Evolutionary conservation across 2,888 invertebrate species (phyloP), one percentile per base, ranked within the genome.

Genomic region (Cosmopolites sordidus): DNA sequence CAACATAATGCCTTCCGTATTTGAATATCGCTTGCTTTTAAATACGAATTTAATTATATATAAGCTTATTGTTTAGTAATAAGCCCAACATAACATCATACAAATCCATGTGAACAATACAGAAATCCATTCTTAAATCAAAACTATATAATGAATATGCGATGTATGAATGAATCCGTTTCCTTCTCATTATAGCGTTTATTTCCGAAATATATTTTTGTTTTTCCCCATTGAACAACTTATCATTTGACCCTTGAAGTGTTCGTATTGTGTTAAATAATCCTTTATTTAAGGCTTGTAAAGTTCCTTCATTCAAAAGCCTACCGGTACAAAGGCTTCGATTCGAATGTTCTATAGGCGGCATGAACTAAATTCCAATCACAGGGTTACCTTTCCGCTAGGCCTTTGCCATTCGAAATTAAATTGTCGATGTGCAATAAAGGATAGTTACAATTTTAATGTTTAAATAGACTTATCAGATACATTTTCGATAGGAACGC

Each of bases 231-330:
- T 33, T n/a, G 27, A 27, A 27, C 6, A 27, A 5, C 33, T 33
- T 33, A 33, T 33, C 33, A 33, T 33, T 33, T 33, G 33, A 33
- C 48, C 52, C 42, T 47, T 39, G 22, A 11, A 22, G 47, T 40
- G 16, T 48, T 29, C 29, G 39, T 29, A 52, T 52, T 52, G 52
- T 47, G 41, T 42, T 52, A 43, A 40, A 52, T 42, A 48, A 48
- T 48, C 44, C 53, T 30, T 48, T 53, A 44, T 48, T 48, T 53
- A 41, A 44, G 16, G 40, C 40, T 16, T 40, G 15, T 40, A 40
- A 40, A 16, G 40, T 40, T 40, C 33, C 33, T 12, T 16, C 40
- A 12, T 12, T 40, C 14, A 14, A 40, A 40, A 40, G 40, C 40
- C 33, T 40, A 40, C 40, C 17, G 4, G 9, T 11, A 40, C 17